Evolutionary conservation across 2,888 invertebrate species (phyloP).

Genomic region (Papilio elwesi): DNA sequence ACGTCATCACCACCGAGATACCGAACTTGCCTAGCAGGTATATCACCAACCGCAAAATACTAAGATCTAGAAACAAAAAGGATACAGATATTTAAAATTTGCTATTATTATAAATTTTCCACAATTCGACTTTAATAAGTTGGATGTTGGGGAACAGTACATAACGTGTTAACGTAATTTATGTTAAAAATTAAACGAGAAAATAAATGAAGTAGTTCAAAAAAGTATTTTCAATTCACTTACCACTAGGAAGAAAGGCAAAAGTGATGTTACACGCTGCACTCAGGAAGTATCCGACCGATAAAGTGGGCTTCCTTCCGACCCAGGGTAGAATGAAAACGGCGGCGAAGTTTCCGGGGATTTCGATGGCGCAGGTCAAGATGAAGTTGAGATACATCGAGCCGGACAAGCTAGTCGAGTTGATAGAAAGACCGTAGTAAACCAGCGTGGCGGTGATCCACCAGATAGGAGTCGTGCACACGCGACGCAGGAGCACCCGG

Average conservation of each 20-base stretch:
- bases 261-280: constrained; percentile 75
- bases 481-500: constrained; percentile 78
- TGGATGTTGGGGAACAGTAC: too few relatives aligned
- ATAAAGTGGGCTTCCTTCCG: constrained; percentile 85
- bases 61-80: constrained; percentile 55
- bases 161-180: not conserved
- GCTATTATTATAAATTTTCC: not conserved
- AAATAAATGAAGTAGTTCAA: not conserved
- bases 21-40: constrained; percentile 87
- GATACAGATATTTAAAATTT: not conserved
- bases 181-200: not conserved
- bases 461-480: constrained; percentile 88
- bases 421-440: constrained; percentile 91
- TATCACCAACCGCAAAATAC: constrained; percentile 67
- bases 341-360: constrained; percentile 87
- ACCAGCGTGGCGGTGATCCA: constrained; percentile 92
- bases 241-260: constrained; percentile 80
- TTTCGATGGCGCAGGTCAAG: constrained; percentile 86
- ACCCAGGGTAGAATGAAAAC: constrained; percentile 85
- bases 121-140: too few relatives aligned
- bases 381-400: constrained; percentile 90
- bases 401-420: constrained; percentile 89
- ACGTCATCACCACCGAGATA: constrained; percentile 86
- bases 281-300: constrained; percentile 84
- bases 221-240: constrained; percentile 45